Evolutionary conservation across 2,888 invertebrate species (phyloP).

Genomic region (Tetragonula carbonaria): DNA sequence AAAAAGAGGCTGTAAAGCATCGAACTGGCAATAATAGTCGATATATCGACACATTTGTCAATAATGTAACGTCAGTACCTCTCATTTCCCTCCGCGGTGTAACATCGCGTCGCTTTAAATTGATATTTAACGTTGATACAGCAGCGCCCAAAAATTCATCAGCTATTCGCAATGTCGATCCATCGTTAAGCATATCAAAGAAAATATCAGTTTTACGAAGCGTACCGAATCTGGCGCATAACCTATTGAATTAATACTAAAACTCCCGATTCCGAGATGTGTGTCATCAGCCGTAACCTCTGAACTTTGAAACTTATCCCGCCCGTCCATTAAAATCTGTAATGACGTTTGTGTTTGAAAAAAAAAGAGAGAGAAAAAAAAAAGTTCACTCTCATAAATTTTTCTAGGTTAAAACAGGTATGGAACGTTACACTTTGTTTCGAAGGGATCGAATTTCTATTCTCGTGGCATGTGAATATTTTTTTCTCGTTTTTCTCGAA

Average conservation of each 20-base stretch:
- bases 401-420: neutral
- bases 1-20: neutral
- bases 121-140: too few species aligned
- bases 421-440: neutral
- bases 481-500: neutral
- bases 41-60: neutral
- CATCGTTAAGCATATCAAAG: too few species aligned
- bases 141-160: neutral
- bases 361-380: neutral
- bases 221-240: neutral
- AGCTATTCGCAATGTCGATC: neutral
- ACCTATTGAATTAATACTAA: slow-evolving; percentile 1
- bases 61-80: neutral
- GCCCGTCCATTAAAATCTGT: neutral
- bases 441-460: neutral
- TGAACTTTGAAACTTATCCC: slow-evolving; percentile 1
- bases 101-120: neutral
- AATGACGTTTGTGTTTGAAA: neutral
- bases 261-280: neutral
- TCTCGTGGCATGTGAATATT: neutral
- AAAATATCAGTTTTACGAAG: neutral
- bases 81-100: neutral
- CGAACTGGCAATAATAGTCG: too few species aligned
- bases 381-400: neutral
- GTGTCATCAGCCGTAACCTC: neutral